Conservation (phyloP, 2,797 vertebrate genomes). For the Heliangelus exortis region DNA sequence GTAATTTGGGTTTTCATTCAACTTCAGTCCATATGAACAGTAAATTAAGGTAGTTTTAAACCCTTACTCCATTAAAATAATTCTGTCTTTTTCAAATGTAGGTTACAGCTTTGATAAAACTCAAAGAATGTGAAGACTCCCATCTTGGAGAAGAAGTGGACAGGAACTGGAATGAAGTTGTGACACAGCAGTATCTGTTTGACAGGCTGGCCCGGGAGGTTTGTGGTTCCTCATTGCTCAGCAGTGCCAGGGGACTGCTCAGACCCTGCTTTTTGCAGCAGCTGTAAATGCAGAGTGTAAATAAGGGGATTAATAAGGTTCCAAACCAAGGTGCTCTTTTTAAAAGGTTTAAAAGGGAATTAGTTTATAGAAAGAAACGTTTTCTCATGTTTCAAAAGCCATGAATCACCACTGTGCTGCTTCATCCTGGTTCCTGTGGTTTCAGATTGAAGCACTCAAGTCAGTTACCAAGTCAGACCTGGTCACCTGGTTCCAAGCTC, state of each 20-base stretch:
- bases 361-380: background rate
- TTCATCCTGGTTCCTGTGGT: background rate
- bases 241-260: background rate
- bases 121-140: constrained; percentile 94
- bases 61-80: background rate
- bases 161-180: constrained; percentile 94
- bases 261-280: fast-evolving
- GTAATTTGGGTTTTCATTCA: background rate
- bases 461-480: constrained; percentile 86
- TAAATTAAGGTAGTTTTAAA: background rate
- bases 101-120: constrained; percentile 92
- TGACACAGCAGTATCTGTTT: constrained; percentile 93
- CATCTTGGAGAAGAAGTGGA: constrained; percentile 96
- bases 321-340: background rate
- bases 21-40: background rate
- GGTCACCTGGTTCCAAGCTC: constrained; percentile 87
- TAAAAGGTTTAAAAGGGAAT: background rate
- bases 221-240: background rate
- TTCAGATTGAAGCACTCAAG: constrained; percentile 92
- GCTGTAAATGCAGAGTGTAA: background rate
- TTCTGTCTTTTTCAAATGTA: background rate
- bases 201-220: constrained; percentile 91
- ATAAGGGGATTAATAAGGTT: background rate
- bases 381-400: background rate
- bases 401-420: background rate